A percentile compares a stretch with the other conserved stretches of the same genome.
Evolutionary conservation across 2,888 invertebrate genomes (phyloP).

Genomic region (Caradrina kadenii): DNA sequence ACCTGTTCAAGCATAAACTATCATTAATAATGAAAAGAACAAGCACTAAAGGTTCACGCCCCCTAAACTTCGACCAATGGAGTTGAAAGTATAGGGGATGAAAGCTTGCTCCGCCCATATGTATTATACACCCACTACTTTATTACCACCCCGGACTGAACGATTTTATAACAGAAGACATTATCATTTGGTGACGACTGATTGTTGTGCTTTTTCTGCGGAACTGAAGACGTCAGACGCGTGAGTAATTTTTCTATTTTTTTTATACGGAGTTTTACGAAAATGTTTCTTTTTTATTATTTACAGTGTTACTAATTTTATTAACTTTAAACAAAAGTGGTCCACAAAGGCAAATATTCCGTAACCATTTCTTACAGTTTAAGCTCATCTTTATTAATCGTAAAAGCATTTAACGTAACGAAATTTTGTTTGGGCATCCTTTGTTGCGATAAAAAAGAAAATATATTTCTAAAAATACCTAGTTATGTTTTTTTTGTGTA

Average conservation of each 20-base stretch:
- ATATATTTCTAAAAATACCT: background rate
- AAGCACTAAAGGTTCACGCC: conserved; percentile 67
- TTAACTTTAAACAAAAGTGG: background rate
- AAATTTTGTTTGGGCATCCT: too few species aligned
- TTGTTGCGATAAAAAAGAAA: too few species aligned
- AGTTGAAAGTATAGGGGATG: conserved; percentile 64
- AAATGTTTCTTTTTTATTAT: background rate
- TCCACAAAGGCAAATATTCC: background rate
- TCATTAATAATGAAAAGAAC: conserved; percentile 68
- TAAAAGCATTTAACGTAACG: background rate
- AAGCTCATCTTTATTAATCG: background rate
- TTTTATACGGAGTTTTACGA: background rate
- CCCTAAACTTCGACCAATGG: conserved; percentile 71
- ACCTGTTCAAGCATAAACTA: conserved; percentile 66
- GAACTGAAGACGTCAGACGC: conserved; percentile 42
- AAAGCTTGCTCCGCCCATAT: conserved; percentile 73
- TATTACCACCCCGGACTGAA: conserved; percentile 66
- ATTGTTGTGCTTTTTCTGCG: conserved; percentile 58
- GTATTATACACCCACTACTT: conserved; percentile 65
- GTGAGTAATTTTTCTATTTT: conserved; percentile 33
- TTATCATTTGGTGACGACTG: conserved; percentile 66
- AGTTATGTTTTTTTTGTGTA: background rate
- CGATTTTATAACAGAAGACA: conserved; percentile 62
- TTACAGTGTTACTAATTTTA: conserved; percentile 1
- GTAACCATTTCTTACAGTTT: background rate